phyloP scores from a whole-genome alignment of 2,113 vertebrate species.

The Dicentrarchus labrax region DNA sequence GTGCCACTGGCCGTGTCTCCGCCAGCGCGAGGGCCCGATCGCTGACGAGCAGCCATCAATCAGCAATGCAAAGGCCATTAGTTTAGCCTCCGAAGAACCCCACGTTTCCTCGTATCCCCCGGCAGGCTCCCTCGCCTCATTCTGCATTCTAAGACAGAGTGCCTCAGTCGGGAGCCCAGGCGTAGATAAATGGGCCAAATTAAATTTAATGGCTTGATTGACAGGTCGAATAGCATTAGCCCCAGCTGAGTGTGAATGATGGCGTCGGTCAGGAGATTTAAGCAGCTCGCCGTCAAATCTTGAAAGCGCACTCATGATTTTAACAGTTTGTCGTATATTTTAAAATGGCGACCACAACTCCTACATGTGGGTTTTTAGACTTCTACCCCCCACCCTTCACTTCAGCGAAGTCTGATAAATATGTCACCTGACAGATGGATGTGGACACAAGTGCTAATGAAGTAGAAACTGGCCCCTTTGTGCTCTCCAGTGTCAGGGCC shows the following conservation, averaged over 20 bases:
- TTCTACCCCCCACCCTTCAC: not conserved
- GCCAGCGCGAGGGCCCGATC: not conserved
- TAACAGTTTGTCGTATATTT: constrained; percentile 58
- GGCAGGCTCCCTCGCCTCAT: constrained; percentile 43
- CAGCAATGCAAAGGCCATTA: constrained; percentile 65
- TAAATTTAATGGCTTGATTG: constrained; percentile 81
- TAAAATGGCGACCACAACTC: constrained; percentile 13
- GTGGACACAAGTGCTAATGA: constrained; percentile 75
- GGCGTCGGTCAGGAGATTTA: constrained; percentile 58
- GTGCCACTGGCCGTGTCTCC: constrained; percentile 7
- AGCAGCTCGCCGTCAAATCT: constrained; percentile 48
- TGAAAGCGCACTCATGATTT: constrained; percentile 50
- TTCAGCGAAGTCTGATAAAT: constrained; percentile 52
- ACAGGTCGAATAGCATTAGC: constrained; percentile 69
- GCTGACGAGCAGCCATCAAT: constrained; percentile 65
- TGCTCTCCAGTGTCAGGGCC: constrained; percentile 58
- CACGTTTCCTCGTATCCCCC: constrained; percentile 15
- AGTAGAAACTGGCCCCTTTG: constrained; percentile 69
- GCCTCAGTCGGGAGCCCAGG: constrained; percentile 58
- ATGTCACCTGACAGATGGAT: constrained; percentile 76
- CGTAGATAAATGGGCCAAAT: constrained; percentile 77
- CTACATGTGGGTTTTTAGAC: constrained; percentile 2
- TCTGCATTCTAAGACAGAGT: constrained; percentile 65
- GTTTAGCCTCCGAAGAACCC: constrained; percentile 50
- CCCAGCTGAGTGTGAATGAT: constrained; percentile 62